Percentiles rank a stretch among this genome's conserved stretches.
phyloP scores from a whole-genome alignment of 2,113 vertebrate species.

The Platichthys flesus region DNA sequence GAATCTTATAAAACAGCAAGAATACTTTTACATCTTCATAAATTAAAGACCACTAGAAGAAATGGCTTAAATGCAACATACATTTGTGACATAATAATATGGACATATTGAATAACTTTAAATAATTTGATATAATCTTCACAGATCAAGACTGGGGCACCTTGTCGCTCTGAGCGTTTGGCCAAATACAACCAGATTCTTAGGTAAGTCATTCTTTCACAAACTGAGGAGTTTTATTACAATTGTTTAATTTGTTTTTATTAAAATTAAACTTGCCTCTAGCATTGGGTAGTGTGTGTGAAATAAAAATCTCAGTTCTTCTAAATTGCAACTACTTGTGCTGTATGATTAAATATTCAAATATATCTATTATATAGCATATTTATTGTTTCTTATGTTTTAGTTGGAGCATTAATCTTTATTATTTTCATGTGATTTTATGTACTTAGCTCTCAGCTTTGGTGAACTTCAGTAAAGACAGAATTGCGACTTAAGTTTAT shows the following conservation, averaged over 20 bases:
- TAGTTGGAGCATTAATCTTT: background rate
- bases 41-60: background rate
- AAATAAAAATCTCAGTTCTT: background rate
- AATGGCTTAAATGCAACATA: background rate
- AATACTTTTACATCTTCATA: background rate
- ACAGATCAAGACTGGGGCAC: slow-evolving; percentile 83
- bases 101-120: background rate
- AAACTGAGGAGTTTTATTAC: background rate
- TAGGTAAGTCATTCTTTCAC: slow-evolving; percentile 51
- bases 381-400: background rate
- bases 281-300: background rate
- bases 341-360: too few species aligned
- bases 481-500: background rate
- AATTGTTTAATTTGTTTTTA: background rate
- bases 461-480: too few species aligned
- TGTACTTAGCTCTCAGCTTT: background rate
- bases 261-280: background rate
- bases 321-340: background rate
- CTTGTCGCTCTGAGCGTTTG: slow-evolving; percentile 83
- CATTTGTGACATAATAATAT: background rate
- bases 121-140: slow-evolving; percentile 3
- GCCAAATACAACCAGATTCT: slow-evolving; percentile 85
- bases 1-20: too few species aligned
- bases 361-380: background rate
- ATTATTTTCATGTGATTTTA: background rate